Base-by-base conservation (phyloP, 1,140 invertebrate species). In the Leguminivora glycinivorella region DNA sequence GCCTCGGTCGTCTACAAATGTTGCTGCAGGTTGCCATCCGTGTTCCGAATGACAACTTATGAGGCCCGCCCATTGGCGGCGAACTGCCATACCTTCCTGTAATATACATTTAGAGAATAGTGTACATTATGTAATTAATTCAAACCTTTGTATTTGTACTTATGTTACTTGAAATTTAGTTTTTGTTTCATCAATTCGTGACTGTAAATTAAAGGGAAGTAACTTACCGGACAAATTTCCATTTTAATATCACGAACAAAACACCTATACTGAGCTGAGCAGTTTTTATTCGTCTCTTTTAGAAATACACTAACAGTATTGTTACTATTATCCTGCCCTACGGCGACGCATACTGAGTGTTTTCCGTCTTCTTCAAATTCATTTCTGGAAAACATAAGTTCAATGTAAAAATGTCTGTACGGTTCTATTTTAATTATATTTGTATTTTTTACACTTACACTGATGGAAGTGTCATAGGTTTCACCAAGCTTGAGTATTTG, bases 11-110 rank as follows among this genome's bases (percentile, higher is more conserved):
- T 93, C 90, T 29, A 93, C 81, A 76, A 94, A 95, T 19, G 93
- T 81, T 0, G 94, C 94, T 4, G 93, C 91, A 0, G 94, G 94
- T 76, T 94, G 94, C 94, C 94, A 95, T 25, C 93, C 94, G 63
- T 88, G 80, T 19, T 83, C 87, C 12, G 92, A 90, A 34, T 92
- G 92, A 83, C 95, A 95, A 38, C 93, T 92, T 9, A 95, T 92
- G 19, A 91, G 91, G 43, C 94, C 94, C 75, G 88, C 92, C 94
- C 94, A 95, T 67, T 79, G 72, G 6, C 73, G 79, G 60, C 72
- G 69, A 12, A 70, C 67, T 7, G 40, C 19, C 9, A 74, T 63
- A 1, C 72, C 73, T 52, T 34, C 12, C 78, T 80, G 24, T 38
- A 71, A 75, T 19, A 26, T 69, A 5, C 40, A 47, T 58, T 26